Evolutionary conservation across 2,888 invertebrate species (phyloP).

Genomic region (Ichneumoninae sp.): DNA sequence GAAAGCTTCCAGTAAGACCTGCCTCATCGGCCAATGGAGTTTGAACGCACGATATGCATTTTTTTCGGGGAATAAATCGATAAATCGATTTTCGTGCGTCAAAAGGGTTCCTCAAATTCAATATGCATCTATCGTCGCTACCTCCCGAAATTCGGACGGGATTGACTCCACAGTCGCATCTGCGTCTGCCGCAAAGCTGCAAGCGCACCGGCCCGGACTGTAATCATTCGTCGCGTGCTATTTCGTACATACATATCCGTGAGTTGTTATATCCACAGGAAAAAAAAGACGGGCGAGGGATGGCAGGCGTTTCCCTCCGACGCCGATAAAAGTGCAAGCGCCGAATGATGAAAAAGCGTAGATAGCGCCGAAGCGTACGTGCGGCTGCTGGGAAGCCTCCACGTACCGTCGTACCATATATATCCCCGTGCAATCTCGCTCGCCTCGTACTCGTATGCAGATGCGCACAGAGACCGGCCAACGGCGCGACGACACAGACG

Average conservation of each 20-base stretch:
- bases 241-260: slow-evolving; percentile 10
- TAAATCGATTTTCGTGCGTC: background rate
- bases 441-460: slow-evolving; percentile 42
- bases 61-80: background rate
- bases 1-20: background rate
- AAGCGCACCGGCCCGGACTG: slow-evolving; percentile 20
- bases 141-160: background rate
- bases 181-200: slow-evolving; percentile 3
- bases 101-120: background rate
- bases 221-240: slow-evolving; percentile 43
- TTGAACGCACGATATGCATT: background rate
- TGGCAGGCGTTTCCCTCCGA: slow-evolving; percentile 25
- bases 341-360: slow-evolving; percentile 61
- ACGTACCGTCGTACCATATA: slow-evolving; percentile 10
- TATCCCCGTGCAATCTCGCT: slow-evolving; percentile 32
- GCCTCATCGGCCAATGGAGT: background rate
- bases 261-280: slow-evolving; percentile 23
- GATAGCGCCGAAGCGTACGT: slow-evolving; percentile 46
- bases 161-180: slow-evolving; percentile 15
- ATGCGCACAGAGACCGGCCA: slow-evolving; percentile 10
- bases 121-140: background rate
- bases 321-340: slow-evolving; percentile 60
- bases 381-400: slow-evolving; percentile 19
- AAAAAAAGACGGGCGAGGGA: background rate
- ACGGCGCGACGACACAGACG: slow-evolving; percentile 11